Base-by-base conservation (phyloP, 2,113 vertebrate genomes). In the Hoplias malabaricus region DNA sequence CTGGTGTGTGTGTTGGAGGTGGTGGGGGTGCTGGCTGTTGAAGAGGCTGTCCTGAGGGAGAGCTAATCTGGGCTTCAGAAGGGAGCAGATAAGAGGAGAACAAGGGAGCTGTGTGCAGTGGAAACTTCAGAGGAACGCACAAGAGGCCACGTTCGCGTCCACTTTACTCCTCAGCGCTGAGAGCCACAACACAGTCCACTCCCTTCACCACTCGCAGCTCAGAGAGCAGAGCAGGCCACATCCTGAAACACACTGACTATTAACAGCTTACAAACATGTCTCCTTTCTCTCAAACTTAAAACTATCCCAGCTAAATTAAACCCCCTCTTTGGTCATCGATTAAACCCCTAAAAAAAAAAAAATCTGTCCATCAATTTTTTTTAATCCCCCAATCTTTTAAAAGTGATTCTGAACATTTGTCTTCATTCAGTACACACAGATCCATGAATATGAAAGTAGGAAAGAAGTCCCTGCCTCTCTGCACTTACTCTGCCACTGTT, bases 81-180 rank as follows among this genome's bases (percentile, higher is more conserved):
- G 36, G 25, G n/a, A 66, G 38, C 50, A 31, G 79, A 77, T 67
- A 77, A 72, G 50, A 50, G 53, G 14, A 42, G 72, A 69, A 69
- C 40, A 40, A 54, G 43, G 62, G 31, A 46, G 42, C 40, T 48
- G 53, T 1, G 19, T 16, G 25, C 48, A 25, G 36, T 57, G 69
- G 61, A 79, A 57, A 79, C 70, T 73, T 79, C 31, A 68, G 56
- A 70, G n/a, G 53, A 59, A 50, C 40, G 43, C 69, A 54, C 33
- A 42, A 68, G 16, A 68, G 48, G 34, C 19, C 67, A 68, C 46
- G 42, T 43, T 63, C 25, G 43, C 42, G 67, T 76, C 25, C 29
- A 23, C 46, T 67, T 11, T 12, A 36, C 14, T 75, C 31, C 53
- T n/a, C 14, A 66, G 78, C 11, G 19, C 34, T 59, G 8, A 59